Evolutionary conservation across 1,140 invertebrate species (phyloP).

Genomic region (Drosophila kanapiae): DNA sequence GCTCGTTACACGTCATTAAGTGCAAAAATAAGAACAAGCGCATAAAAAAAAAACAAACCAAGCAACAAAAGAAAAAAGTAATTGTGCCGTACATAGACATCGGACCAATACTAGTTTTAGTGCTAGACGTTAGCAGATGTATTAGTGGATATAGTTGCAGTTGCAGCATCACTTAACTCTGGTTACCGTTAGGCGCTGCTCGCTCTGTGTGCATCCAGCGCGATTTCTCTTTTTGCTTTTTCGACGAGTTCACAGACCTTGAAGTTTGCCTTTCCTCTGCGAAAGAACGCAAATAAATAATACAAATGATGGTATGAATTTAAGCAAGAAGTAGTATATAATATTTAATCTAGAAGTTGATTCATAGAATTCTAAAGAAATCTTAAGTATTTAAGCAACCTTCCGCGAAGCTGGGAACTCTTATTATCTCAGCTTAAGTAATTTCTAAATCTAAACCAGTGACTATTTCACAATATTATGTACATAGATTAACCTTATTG

Average conservation of each 20-base stretch:
- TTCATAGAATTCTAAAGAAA: background rate
- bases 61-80: slow-evolving; percentile 23
- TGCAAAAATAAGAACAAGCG: slow-evolving; percentile 77
- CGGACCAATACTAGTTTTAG: slow-evolving; percentile 41
- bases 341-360: background rate
- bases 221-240: slow-evolving; percentile 40
- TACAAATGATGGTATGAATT: background rate
- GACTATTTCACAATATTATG: slow-evolving; percentile 9
- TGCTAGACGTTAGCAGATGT: slow-evolving; percentile 18
- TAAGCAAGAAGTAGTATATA: background rate
- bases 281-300: background rate
- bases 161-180: slow-evolving; percentile 44
- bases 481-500: background rate
- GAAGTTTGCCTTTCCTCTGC: slow-evolving; percentile 5
- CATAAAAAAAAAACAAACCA: slow-evolving; percentile 52
- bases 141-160: slow-evolving; percentile 27
- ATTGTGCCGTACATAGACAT: slow-evolving; percentile 50
- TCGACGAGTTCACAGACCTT: slow-evolving; percentile 33
- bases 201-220: slow-evolving; percentile 21
- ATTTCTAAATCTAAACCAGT: background rate
- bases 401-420: background rate
- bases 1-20: slow-evolving; percentile 79
- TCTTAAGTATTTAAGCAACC: background rate
- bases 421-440: background rate
- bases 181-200: slow-evolving; percentile 36